These are phyloP conservation scores for Lynx canadensis DNA, from an alignment of 2,113 vertebrate species.

Conservation along the genomic window DNA sequence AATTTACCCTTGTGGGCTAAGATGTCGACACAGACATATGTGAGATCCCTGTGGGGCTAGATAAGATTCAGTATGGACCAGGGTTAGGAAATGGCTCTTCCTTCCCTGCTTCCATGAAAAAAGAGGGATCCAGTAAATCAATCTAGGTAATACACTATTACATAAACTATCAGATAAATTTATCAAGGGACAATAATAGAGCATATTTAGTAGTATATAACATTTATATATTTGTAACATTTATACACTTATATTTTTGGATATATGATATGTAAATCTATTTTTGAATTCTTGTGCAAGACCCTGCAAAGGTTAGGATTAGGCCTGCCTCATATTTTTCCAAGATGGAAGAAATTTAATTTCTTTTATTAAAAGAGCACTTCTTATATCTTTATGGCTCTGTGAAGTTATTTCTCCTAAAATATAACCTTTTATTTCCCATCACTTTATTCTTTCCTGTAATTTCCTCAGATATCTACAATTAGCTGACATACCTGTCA, in stretches of 20 bases:
- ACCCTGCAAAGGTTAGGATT: background rate
- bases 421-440: background rate
- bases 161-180: background rate
- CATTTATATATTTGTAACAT: background rate
- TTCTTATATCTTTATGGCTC: background rate
- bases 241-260: background rate
- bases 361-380: background rate
- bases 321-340: background rate
- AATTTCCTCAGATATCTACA: background rate
- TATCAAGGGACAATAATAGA: background rate
- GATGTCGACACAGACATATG: background rate
- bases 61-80: background rate
- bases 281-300: background rate
- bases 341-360: background rate
- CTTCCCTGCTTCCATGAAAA: background rate
- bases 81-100: background rate
- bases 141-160: background rate
- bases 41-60: no score
- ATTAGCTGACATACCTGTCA: background rate
- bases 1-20: accelerated
- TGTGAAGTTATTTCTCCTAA: background rate
- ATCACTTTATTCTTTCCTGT: background rate
- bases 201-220: background rate
- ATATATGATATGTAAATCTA: background rate
- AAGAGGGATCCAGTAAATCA: background rate